Base-by-base conservation (phyloP, 2,888 invertebrate species). In the Drosophila nigritarsus region DNA sequence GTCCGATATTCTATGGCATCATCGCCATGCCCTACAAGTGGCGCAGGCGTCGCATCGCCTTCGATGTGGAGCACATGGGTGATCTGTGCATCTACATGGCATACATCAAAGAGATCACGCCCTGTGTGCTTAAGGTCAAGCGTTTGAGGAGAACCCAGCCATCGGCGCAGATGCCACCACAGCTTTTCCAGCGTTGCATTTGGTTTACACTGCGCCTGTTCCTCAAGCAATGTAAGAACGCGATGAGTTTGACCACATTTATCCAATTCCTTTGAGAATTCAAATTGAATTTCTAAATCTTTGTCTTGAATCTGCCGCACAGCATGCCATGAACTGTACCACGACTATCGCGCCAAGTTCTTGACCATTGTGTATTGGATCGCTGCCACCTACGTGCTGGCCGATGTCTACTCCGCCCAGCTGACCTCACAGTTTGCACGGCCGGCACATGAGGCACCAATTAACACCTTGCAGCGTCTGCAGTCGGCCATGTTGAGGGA, bases 331-430 rank as follows among this genome's bases (percentile, higher is more conserved):
- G 92, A 93, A 72, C 95, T 95, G 0, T 95, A 95, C 34, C 94
- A 94, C 60, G 95, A 95, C 2, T 94, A 95, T 88, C 95, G 96
- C 82, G 95, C 95, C 1, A 94, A 96, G 55, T 94, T 96, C 51
- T 94, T 96, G n/a, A 94, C 95, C 18, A 95, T 96, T 34, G 92
- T 96, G 4, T 94, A 96, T 54, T 96, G 96, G 59, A 94, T 96
- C n/a, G 95, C 96, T 34, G 96, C 96, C 2, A 96, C 96, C 0
- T 96, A 96, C 90, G 96, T 96, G 6, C 95, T 96, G 56, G 96
- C 96, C 0, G 96, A 96, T 91, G 96, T 96, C 94, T 96, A 96
- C 91, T 96, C 96, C 0, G 96, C 96, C 0, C 96, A 96, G 91
- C 92, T 96, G 73, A 96, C 96, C 13, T 96, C 96, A 4, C 93